These are phyloP conservation scores for Rhagologus leucostigma DNA, from an alignment of 2,113 vertebrate genomes.

Conservation along the genomic window DNA sequence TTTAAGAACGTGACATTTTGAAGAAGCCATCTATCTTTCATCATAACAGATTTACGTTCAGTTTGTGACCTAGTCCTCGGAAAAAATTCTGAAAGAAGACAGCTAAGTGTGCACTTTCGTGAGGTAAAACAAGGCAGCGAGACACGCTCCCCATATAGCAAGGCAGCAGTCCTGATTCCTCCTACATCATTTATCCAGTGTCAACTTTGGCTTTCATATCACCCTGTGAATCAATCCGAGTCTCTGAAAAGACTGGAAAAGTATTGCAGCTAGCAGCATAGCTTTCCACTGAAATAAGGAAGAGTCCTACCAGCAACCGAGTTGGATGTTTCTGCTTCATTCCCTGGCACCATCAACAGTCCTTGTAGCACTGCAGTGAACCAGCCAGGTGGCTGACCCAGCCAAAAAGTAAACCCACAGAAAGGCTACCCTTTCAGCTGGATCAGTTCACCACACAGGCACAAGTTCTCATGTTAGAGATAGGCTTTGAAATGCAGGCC, in stretches of 20 bases:
- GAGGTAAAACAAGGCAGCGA: background rate
- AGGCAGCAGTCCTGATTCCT: background rate
- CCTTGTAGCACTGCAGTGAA: background rate
- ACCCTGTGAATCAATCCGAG: background rate
- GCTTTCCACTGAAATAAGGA: background rate
- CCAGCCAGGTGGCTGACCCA: background rate
- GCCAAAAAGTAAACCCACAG: background rate
- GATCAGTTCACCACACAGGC: background rate
- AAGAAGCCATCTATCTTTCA: constrained; percentile 59
- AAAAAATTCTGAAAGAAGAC: constrained; percentile 34
- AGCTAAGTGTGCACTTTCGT: background rate
- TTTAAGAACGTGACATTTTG: constrained; percentile 63
- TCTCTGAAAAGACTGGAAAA: background rate
- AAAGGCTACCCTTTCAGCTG: background rate
- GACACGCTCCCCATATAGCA: background rate
- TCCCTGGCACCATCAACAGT: background rate
- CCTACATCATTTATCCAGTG: background rate
- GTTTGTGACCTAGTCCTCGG: constrained; percentile 27
- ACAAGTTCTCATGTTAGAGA: background rate
- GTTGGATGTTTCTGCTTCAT: background rate
- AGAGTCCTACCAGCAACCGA: background rate
- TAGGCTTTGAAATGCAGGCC: background rate
- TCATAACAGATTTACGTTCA: constrained; percentile 45
- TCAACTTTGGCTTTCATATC: background rate
- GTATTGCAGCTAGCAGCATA: background rate